Conservation (phyloP, 2,888 invertebrate species). For the Platynereis dumerilii region DNA sequence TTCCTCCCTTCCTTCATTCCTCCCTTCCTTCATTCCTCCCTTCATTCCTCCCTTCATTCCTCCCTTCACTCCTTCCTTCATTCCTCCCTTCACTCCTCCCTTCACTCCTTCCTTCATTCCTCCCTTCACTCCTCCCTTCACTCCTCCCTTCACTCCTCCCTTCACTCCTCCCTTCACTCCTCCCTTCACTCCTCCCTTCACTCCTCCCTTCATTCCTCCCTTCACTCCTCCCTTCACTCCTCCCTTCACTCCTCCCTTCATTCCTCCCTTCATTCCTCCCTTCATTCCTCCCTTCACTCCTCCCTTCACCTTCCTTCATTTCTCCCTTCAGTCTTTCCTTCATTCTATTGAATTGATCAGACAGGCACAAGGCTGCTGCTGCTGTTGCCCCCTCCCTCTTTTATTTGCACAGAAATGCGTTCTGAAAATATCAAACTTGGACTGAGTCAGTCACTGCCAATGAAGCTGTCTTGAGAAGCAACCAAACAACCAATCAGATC, state of each 20-base stretch:
- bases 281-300: too few relatives aligned
- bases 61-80: background rate
- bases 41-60: background rate
- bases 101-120: background rate
- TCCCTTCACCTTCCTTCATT: background rate
- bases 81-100: background rate
- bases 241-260: background rate
- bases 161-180: background rate
- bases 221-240: background rate
- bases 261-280: background rate
- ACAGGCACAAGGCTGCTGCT: too few relatives aligned
- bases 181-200: background rate
- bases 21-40: background rate
- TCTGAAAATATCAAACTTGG: too few relatives aligned
- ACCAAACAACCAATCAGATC: too few relatives aligned
- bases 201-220: background rate
- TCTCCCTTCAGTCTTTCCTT: background rate
- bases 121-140: too few relatives aligned
- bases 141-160: background rate
- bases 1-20: background rate
- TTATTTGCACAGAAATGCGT: too few relatives aligned
- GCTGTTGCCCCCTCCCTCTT: too few relatives aligned
- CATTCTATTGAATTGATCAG: too few relatives aligned
- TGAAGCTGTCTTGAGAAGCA: too few relatives aligned
- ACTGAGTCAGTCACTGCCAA: too few relatives aligned